Conservation (phyloP, 2,797 vertebrate genomes). For the Megalops cyprinoides region DNA sequence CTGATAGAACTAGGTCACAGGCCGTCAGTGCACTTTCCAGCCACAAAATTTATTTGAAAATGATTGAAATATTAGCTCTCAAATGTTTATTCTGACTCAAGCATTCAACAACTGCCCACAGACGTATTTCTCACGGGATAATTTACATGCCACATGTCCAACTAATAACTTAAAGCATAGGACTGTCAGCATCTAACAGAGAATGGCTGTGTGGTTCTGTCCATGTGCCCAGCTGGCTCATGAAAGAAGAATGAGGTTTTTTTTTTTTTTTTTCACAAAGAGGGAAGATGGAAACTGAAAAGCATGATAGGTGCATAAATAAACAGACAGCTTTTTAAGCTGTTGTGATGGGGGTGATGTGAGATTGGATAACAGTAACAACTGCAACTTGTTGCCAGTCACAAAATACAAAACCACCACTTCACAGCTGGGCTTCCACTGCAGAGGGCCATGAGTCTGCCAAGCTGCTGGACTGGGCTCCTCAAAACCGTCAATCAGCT, state of each 20-base stretch:
- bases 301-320: slow-evolving; percentile 79
- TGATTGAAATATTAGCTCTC: slow-evolving; percentile 59
- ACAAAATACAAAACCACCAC: slow-evolving; percentile 61
- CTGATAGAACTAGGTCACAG: slow-evolving; percentile 61
- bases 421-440: slow-evolving; percentile 55
- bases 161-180: slow-evolving; percentile 64
- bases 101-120: slow-evolving; percentile 36
- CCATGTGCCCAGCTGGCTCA: slow-evolving; percentile 70
- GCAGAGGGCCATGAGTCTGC: slow-evolving; percentile 35
- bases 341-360: slow-evolving; percentile 59
- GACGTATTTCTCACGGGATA: slow-evolving; percentile 33
- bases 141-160: slow-evolving; percentile 66
- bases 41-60: too few species aligned
- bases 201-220: slow-evolving; percentile 62
- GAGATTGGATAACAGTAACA: slow-evolving; percentile 65
- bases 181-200: slow-evolving; percentile 62
- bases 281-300: slow-evolving; percentile 61
- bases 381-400: slow-evolving; percentile 57
- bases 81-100: slow-evolving; percentile 62
- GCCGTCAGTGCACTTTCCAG: too few species aligned
- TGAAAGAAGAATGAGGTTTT: slow-evolving; percentile 65
- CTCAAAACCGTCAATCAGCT: too few species aligned
- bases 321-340: slow-evolving; percentile 66
- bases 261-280: too few species aligned
- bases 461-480: too few species aligned